Conservation (phyloP, 2,797 vertebrate genomes). For the Discoglossus pictus region DNA sequence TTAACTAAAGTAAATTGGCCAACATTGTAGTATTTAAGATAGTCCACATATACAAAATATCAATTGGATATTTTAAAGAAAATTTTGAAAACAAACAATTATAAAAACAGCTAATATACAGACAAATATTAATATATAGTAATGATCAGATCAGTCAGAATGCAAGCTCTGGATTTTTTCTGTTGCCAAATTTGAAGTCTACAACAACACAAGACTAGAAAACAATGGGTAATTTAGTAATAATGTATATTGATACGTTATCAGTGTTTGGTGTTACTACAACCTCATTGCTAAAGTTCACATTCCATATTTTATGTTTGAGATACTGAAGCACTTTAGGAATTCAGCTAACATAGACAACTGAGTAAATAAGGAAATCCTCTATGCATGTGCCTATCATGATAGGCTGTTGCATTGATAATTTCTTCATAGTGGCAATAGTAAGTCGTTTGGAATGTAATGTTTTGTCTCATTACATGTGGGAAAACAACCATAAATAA, state of each 20-base stretch:
- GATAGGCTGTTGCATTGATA: constrained; percentile 28
- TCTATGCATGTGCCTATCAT: constrained; percentile 29
- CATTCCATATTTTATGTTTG: constrained; percentile 33
- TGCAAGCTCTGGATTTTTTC: no score
- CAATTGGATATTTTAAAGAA: no score
- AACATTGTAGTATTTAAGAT: no score
- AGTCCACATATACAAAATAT: no score
- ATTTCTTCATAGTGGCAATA: constrained; percentile 21
- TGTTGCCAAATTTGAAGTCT: no score
- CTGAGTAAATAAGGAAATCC: constrained; percentile 49
- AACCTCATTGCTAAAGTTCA: constrained; percentile 1
- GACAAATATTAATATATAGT: no score
- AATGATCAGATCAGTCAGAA: no score
- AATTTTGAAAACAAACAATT: no score
- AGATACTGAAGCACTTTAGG: constrained; percentile 13
- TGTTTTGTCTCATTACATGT: constrained; percentile 32
- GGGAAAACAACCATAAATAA: constrained; percentile 31
- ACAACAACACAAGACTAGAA: no score
- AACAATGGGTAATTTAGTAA: no score
- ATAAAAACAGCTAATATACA: no score
- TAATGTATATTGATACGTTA: constrained; percentile 31
- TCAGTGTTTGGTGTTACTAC: constrained; percentile 12
- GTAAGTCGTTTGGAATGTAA: constrained; percentile 43
- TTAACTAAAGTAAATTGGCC: no score
- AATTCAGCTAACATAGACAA: constrained; percentile 18